Percentiles rank a stretch among this genome's conserved stretches.
Conservation (phyloP, 2,797 vertebrate genomes). For the Cichlasoma orientale region DNA sequence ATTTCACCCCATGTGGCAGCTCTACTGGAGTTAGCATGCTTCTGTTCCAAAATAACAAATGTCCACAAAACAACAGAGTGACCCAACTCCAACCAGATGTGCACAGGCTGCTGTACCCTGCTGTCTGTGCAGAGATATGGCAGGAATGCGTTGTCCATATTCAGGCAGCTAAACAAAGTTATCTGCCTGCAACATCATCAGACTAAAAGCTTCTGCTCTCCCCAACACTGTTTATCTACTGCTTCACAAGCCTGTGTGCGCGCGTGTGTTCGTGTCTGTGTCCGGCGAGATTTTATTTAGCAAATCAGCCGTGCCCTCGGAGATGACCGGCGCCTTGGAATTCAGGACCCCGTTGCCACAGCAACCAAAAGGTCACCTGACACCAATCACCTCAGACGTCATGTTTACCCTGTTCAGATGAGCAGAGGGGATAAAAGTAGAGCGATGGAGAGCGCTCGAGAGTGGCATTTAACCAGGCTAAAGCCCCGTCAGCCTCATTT, state of each 20-base stretch:
- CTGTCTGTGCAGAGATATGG: conserved; percentile 34
- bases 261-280: neutral
- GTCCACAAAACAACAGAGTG: neutral
- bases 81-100: conserved; percentile 27
- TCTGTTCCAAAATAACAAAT: neutral
- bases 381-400: conserved; percentile 67
- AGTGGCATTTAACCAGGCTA: conserved; percentile 33
- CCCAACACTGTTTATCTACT: conserved; percentile 62
- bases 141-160: conserved; percentile 64
- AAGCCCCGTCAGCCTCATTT: neutral
- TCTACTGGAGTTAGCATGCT: neutral
- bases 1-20: neutral
- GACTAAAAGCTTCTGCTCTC: conserved; percentile 60
- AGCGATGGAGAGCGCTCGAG: conserved; percentile 5
- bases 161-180: conserved; percentile 70
- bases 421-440: conserved; percentile 33
- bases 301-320: conserved; percentile 65
- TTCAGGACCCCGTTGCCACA: conserved; percentile 56
- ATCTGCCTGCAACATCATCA: conserved; percentile 71
- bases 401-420: conserved; percentile 68
- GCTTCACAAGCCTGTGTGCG: conserved; percentile 40
- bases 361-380: conserved; percentile 73
- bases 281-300: conserved; percentile 64
- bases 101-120: conserved; percentile 28
- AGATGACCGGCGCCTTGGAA: conserved; percentile 61